Evolutionary conservation across 2,113 vertebrate genomes (phyloP), one percentile per base, ranked within the genome.

Genomic region (Trochalopteron elliotii): DNA sequence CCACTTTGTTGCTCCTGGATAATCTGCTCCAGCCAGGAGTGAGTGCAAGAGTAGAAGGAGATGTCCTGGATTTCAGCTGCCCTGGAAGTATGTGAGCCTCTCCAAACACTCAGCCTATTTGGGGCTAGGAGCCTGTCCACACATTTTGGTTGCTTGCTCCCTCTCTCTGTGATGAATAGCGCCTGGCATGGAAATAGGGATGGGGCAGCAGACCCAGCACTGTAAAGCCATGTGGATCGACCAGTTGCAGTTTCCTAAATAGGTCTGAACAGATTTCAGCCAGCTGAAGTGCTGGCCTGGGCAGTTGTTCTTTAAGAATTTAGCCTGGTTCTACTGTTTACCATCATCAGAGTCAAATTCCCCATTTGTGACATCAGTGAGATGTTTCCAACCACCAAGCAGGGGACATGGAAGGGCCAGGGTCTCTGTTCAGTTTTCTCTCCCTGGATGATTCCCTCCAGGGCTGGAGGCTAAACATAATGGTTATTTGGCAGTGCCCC

Each of bases 191-290:
- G 60, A 77, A 76, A 80, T 0, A 5, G 52, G 23, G n/a, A 88
- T 21, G 39, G 39, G 50, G 68, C 52, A 74, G 85, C 88, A 85
- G 85, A 40, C 8, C n/a, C 21, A 4, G 23, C 64, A 17, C 68
- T 63, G n/a, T 15, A 56, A 64, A 87, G 72, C 23, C 3, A 0
- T 4, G 30, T 0, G 1, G 49, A 53, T 85, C 2, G 0, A 53
- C 59, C 68, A 68, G 67, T 1, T 52, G 50, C 37, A 21, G 47
- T 67, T 67, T 39, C 77, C 85, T 93, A 93, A 96, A 83, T 27
- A 52, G 79, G 44, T 45, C 85, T 75, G 72, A 67, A 44, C 5
- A 52, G 71, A 80, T n/a, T 77, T 52, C 22, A 83, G 56, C 39
- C 47, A 63, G 72, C 71, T 90, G 63, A 74, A 69, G 67, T 86